Conservation (phyloP, 2,113 vertebrate genomes). For the Lonchura striata region DNA sequence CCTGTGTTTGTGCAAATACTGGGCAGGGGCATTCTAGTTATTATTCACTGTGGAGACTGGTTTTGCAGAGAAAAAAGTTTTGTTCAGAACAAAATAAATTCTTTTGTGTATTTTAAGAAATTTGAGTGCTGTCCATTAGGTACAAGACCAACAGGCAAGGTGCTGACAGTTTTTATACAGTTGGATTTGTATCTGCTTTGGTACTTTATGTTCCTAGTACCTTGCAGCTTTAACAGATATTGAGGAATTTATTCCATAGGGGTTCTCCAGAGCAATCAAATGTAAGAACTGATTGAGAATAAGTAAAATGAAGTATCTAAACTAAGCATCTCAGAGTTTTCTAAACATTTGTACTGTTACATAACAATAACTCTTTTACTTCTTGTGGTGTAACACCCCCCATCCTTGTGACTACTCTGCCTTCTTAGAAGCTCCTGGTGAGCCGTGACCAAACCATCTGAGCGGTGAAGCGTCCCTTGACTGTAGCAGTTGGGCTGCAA, state of each 20-base stretch:
- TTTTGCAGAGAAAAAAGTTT: background rate
- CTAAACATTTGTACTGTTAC: background rate
- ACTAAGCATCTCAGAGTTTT: background rate
- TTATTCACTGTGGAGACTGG: background rate
- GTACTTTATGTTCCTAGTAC: background rate
- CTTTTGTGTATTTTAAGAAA: background rate
- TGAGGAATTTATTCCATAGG: background rate
- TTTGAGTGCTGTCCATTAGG: background rate
- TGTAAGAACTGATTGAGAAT: background rate
- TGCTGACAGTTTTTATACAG: background rate
- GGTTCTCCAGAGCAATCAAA: background rate
- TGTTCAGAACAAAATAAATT: background rate
- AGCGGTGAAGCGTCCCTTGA: background rate
- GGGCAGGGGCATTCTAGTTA: background rate
- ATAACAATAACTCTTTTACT: background rate
- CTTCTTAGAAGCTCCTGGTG: background rate
- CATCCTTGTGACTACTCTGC: background rate
- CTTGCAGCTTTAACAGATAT: background rate
- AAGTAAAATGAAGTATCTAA: background rate
- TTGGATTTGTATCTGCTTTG: background rate
- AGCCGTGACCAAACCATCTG: background rate
- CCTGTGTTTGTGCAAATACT: background rate
- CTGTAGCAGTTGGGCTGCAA: accelerated
- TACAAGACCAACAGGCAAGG: background rate
- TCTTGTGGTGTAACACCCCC: background rate